phyloP scores from a whole-genome alignment of 2,888 invertebrate species.

The Morpho achilles region DNA sequence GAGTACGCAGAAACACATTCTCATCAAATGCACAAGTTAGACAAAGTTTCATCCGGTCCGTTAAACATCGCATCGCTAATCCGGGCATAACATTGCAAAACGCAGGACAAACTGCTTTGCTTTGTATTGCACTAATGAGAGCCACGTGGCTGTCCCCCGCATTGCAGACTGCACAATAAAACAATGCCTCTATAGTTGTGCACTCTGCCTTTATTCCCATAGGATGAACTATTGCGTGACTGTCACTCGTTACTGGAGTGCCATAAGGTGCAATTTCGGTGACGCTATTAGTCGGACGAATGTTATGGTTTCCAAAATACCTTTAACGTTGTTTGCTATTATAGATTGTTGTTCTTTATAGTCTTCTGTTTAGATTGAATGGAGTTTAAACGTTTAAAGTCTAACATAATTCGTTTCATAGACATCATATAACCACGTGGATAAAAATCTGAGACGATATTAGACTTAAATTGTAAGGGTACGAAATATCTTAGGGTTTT shows the following conservation, averaged over 20 bases:
- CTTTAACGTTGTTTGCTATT: constrained; percentile 4
- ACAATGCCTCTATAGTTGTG: constrained; percentile 68
- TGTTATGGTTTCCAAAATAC: constrained; percentile 6
- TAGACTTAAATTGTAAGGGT: too few species aligned
- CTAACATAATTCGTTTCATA: too few species aligned
- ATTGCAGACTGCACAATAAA: constrained; percentile 77
- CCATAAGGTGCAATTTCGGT: constrained; percentile 53
- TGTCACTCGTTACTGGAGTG: constrained; percentile 55
- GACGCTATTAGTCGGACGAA: constrained; percentile 32
- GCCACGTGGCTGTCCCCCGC: constrained; percentile 78
- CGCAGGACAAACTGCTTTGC: constrained; percentile 73
- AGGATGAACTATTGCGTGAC: constrained; percentile 72
- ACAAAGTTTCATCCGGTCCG: constrained; percentile 62
- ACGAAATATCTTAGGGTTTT: too few species aligned
- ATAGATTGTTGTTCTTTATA: constrained; percentile 7
- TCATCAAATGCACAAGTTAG: constrained; percentile 36
- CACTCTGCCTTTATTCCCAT: constrained; percentile 69
- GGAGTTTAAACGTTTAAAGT: not conserved
- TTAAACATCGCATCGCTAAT: constrained; percentile 67
- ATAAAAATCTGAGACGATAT: too few species aligned
- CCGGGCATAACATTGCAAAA: constrained; percentile 70
- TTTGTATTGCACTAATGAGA: constrained; percentile 75
- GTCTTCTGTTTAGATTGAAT: not conserved
- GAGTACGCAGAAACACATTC: constrained; percentile 14
- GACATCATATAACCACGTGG: too few species aligned